phyloP scores from a whole-genome alignment of 2,888 invertebrate genomes.

The Mythimna vitellina region DNA sequence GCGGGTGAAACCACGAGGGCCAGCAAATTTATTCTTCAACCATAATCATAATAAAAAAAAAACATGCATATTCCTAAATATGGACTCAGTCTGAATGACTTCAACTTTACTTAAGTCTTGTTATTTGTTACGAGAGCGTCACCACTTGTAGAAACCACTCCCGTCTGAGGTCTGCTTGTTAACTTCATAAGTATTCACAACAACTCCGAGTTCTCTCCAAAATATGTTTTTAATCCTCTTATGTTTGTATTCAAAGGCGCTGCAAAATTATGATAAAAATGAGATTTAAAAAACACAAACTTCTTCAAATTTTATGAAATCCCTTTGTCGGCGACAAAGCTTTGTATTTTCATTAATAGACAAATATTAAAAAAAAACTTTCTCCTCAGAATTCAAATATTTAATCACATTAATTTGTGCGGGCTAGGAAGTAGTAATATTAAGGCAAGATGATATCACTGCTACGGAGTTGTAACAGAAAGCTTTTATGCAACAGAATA shows the following conservation, averaged over 20 bases:
- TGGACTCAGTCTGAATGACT: neutral
- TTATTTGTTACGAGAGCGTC: slow-evolving; percentile 43
- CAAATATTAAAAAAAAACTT: neutral
- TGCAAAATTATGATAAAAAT: slow-evolving; percentile 13
- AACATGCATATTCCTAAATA: no score
- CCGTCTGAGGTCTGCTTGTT: slow-evolving; percentile 39
- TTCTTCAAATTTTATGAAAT: neutral
- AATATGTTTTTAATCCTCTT: slow-evolving; percentile 30
- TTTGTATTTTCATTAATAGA: neutral
- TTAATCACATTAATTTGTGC: no score
- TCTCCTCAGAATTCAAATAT: neutral
- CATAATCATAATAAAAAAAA: no score
- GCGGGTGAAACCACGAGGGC: no score
- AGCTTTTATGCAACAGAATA: neutral
- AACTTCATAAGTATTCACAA: slow-evolving; percentile 44
- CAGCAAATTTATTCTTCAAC: no score
- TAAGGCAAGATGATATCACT: neutral
- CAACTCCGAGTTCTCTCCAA: slow-evolving; percentile 26
- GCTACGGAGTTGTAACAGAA: neutral
- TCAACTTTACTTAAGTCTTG: slow-evolving; percentile 11
- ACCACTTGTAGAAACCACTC: slow-evolving; percentile 45
- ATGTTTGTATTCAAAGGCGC: slow-evolving; percentile 22
- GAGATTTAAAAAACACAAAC: neutral
- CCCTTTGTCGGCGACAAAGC: neutral
- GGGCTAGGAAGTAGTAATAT: slow-evolving; percentile 9